These are phyloP conservation scores for Pelecanus crispus DNA, from an alignment of 2,113 vertebrate genomes.

Conservation along the genomic window DNA sequence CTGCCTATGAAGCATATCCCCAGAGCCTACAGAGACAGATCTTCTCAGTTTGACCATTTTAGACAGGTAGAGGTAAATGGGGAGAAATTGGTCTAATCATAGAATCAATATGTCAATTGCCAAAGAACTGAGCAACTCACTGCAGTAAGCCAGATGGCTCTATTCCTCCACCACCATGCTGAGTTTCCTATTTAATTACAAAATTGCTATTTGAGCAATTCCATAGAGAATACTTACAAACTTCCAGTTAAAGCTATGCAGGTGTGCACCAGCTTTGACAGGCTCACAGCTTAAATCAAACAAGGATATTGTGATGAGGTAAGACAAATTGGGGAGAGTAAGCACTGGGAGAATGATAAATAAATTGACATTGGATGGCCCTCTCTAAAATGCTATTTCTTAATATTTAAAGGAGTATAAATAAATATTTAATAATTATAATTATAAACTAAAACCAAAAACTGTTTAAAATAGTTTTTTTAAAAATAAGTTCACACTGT, in stretches of 20 bases:
- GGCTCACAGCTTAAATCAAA: background rate
- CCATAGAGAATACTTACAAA: background rate
- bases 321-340: background rate
- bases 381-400: background rate
- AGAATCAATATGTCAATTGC: background rate
- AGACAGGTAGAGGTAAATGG: background rate
- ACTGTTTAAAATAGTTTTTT: background rate
- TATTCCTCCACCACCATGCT: background rate
- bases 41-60: background rate
- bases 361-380: accelerated
- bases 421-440: background rate
- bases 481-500: background rate
- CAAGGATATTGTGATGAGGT: background rate
- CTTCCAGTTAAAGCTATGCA: background rate
- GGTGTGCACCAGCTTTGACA: background rate
- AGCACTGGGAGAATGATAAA: background rate
- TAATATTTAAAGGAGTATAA: background rate
- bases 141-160: background rate
- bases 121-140: background rate
- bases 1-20: accelerated
- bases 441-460: background rate
- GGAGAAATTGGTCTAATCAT: background rate
- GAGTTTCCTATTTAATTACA: background rate
- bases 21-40: background rate
- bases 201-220: background rate